Percentiles rank a stretch among this genome's conserved stretches.
Conservation (phyloP, 2,797 vertebrate species). For the Mus caroli region DNA sequence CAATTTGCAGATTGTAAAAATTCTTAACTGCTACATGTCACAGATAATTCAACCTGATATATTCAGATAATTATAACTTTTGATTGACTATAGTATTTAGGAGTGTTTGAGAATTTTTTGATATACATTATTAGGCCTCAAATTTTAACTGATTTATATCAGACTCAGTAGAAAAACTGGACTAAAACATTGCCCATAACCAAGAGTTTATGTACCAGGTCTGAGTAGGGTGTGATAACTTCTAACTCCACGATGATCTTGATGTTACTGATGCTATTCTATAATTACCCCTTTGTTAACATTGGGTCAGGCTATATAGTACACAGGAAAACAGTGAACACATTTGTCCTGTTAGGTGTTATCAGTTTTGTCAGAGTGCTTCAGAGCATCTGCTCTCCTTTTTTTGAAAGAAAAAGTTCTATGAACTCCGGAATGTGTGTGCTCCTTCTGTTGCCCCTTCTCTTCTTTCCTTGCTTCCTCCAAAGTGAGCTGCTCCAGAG, state of each 20-base stretch:
- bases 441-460: background rate
- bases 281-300: too few relatives aligned
- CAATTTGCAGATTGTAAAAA: background rate
- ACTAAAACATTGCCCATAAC: background rate
- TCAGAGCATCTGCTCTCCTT: background rate
- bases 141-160: background rate
- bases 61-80: slow-evolving; percentile 9
- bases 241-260: too few relatives aligned
- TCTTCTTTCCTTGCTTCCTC: background rate
- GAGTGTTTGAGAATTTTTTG: slow-evolving; percentile 2
- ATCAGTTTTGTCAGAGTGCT: background rate
- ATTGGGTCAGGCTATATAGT: background rate
- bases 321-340: background rate
- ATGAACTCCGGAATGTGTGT: background rate
- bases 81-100: background rate
- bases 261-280: background rate
- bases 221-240: background rate
- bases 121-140: background rate
- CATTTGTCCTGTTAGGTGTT: background rate
- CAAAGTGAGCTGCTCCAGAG: background rate
- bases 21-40: background rate
- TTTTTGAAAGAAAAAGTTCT: background rate
- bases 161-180: background rate
- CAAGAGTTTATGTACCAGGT: background rate
- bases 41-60: background rate